Percentiles rank a stretch among this genome's conserved stretches.
Evolutionary conservation across 2,797 vertebrate species (phyloP).

Genomic region (Danio aesculapii): DNA sequence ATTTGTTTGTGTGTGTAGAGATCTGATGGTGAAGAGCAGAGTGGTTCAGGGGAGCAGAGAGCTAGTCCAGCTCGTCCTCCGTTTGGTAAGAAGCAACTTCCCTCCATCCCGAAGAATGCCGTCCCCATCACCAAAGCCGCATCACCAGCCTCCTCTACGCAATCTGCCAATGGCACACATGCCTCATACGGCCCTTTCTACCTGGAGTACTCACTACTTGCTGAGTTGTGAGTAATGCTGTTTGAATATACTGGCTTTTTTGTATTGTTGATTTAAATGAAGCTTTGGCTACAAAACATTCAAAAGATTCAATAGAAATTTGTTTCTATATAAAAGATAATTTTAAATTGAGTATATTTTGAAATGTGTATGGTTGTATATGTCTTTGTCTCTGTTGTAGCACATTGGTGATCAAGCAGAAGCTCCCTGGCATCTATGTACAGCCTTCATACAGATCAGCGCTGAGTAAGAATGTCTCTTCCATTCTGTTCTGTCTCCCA

Average conservation of each 20-base stretch:
- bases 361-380: slow-evolving; percentile 34
- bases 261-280: neutral
- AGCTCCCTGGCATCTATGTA: slow-evolving; percentile 95
- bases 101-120: slow-evolving; percentile 90
- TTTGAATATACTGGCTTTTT: neutral
- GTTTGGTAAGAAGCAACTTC: slow-evolving; percentile 89
- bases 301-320: neutral
- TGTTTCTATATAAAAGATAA: too few species aligned
- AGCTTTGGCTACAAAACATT: neutral
- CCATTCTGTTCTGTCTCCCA: neutral
- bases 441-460: slow-evolving; percentile 97
- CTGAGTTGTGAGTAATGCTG: slow-evolving; percentile 91
- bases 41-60: slow-evolving; percentile 83
- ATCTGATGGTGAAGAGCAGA: slow-evolving; percentile 90
- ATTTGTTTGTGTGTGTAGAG: slow-evolving; percentile 75
- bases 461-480: slow-evolving; percentile 84
- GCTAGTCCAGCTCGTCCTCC: slow-evolving; percentile 85
- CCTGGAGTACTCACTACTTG: slow-evolving; percentile 96
- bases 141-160: slow-evolving; percentile 80
- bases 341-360: neutral
- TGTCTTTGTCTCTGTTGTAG: slow-evolving; percentile 73
- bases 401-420: slow-evolving; percentile 97
- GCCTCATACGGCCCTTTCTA: slow-evolving; percentile 98
- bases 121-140: slow-evolving; percentile 90
- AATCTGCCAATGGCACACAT: slow-evolving; percentile 93